Conservation (phyloP, 2,113 vertebrate genomes). For the Podarcis muralis region DNA sequence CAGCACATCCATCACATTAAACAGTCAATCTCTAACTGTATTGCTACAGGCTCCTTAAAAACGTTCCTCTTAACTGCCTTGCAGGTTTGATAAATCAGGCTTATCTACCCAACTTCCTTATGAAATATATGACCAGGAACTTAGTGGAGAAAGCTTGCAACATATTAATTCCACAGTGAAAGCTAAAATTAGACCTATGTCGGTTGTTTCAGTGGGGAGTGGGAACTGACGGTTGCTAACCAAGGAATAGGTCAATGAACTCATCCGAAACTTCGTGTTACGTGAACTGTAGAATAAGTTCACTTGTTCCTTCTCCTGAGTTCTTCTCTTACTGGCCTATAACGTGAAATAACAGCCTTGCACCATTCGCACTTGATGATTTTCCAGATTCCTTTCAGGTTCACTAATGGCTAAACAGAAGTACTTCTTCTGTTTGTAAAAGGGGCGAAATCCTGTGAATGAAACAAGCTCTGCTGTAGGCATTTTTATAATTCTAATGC, state of each 20-base stretch:
- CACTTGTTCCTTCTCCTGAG: constrained; percentile 34
- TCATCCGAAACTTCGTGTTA: neutral
- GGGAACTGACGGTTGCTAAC: constrained; percentile 8
- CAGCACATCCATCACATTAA: too few relatives aligned
- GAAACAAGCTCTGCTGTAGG: fast-evolving
- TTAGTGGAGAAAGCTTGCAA: neutral
- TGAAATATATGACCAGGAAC: neutral
- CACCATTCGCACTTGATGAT: constrained; percentile 53
- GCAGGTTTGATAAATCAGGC: too few relatives aligned
- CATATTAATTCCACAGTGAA: neutral
- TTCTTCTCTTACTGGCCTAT: constrained; percentile 54
- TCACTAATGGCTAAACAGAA: neutral
- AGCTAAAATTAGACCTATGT: neutral
- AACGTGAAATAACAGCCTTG: constrained; percentile 53
- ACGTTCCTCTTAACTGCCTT: too few relatives aligned
- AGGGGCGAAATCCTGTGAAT: neutral
- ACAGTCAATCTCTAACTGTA: too few relatives aligned
- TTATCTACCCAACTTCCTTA: neutral
- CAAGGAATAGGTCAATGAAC: constrained; percentile 2
- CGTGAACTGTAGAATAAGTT: neutral
- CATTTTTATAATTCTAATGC: neutral
- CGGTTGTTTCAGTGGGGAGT: neutral
- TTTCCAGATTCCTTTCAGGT: constrained; percentile 53
- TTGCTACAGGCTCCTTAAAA: neutral
- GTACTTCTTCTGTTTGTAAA: neutral